phyloP scores from a whole-genome alignment of 1,140 invertebrate genomes.

The Oreohelix idahoensis region DNA sequence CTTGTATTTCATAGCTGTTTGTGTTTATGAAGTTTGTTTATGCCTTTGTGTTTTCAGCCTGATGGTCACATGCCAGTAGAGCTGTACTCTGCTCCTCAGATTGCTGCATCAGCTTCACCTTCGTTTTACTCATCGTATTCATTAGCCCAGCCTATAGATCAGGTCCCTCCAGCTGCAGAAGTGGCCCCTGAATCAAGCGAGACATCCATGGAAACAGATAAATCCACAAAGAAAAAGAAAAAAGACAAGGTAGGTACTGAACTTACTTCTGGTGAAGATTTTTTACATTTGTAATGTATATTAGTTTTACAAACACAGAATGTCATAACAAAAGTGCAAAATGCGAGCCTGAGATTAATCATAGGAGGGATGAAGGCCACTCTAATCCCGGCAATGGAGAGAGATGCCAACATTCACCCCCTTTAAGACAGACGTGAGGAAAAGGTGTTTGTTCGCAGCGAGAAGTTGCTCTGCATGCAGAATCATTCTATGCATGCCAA shows the following conservation, averaged over 20 bases:
- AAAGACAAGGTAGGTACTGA: conserved; percentile 62
- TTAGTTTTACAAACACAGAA: too few species aligned
- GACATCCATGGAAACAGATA: conserved; percentile 30
- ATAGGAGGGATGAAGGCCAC: too few species aligned
- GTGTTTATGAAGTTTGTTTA: not conserved
- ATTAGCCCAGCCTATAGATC: not conserved
- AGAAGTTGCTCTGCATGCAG: too few species aligned
- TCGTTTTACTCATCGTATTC: not conserved
- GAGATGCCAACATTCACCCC: too few species aligned
- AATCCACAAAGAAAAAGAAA: conserved; percentile 55
- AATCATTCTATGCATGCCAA: too few species aligned
- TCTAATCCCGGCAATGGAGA: too few species aligned
- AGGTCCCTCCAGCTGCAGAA: not conserved
- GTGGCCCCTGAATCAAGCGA: conserved; percentile 21
- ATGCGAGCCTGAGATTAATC: too few species aligned
- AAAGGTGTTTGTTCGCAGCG: too few species aligned
- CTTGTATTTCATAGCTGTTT: not conserved
- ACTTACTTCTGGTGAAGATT: too few species aligned
- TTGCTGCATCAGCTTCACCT: not conserved
- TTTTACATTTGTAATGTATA: too few species aligned
- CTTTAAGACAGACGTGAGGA: too few species aligned
- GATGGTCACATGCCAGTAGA: not conserved
- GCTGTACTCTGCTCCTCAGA: not conserved
- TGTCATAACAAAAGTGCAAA: too few species aligned
- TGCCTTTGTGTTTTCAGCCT: not conserved